Conservation (phyloP, 2,113 vertebrate genomes). For the Chunga burmeisteri region DNA sequence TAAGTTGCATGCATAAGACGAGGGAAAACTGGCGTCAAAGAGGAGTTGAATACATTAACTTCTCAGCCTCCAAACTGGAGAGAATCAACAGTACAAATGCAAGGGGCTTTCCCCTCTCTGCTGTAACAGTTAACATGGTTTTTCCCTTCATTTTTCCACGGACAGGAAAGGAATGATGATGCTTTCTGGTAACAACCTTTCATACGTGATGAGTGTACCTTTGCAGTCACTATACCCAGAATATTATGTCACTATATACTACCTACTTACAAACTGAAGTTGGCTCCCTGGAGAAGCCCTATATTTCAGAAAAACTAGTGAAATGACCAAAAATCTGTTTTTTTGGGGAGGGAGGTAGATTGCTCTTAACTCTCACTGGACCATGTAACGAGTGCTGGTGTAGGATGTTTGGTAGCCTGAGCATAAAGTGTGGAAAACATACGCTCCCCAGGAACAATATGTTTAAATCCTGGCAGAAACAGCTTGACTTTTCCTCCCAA, state of each 20-base stretch:
- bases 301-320: neutral
- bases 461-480: slow-evolving; percentile 12
- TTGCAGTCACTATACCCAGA: neutral
- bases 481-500: neutral
- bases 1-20: slow-evolving; percentile 27
- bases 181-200: neutral
- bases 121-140: neutral
- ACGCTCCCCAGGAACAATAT: neutral
- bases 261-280: neutral
- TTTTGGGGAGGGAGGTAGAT: neutral
- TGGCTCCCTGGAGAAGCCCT: neutral
- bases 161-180: neutral
- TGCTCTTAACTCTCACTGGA: neutral
- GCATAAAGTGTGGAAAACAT: neutral
- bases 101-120: neutral
- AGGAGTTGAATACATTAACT: slow-evolving; percentile 49
- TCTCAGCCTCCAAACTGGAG: neutral
- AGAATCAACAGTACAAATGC: neutral
- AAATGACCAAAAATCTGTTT: neutral
- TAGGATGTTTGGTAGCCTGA: neutral
- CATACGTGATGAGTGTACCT: neutral
- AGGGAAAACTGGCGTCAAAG: slow-evolving; percentile 34
- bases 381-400: neutral
- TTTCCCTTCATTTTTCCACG: neutral
- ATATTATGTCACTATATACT: neutral